A percentile compares a stretch with the other conserved stretches of the same genome.
Conservation (phyloP, 1,140 invertebrate genomes). For the Chironomus tepperi region DNA sequence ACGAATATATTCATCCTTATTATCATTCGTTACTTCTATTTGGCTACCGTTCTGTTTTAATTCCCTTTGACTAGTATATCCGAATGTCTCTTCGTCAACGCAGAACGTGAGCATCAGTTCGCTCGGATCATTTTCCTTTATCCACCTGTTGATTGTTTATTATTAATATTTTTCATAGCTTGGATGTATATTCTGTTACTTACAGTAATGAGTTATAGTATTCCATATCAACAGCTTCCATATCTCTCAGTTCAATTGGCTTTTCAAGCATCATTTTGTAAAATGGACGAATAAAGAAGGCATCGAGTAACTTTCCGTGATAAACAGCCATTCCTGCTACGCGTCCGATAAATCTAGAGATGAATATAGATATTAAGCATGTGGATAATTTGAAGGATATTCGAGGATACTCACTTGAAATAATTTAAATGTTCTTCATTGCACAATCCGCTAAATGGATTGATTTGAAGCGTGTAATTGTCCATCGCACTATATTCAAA, state of each 20-base stretch:
- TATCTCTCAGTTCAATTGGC: constrained; percentile 88
- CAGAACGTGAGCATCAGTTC: constrained; percentile 91
- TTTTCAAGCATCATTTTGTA: constrained; percentile 99
- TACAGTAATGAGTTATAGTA: constrained; percentile 97
- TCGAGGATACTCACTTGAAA: constrained; percentile 58
- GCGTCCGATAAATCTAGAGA: constrained; percentile 75
- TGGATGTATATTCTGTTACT: not conserved
- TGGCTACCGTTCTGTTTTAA: constrained; percentile 86
- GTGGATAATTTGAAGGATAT: not conserved
- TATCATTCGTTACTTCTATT: constrained; percentile 84
- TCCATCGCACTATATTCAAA: constrained; percentile 99
- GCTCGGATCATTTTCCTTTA: constrained; percentile 86
- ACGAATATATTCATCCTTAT: constrained; percentile 97
- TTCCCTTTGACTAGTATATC: constrained; percentile 85
- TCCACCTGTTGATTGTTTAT: constrained; percentile 30
- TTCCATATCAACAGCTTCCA: constrained; percentile 97
- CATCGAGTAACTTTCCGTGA: constrained; percentile 94
- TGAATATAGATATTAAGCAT: not conserved
- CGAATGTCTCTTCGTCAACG: constrained; percentile 93
- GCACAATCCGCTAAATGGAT: constrained; percentile 91
- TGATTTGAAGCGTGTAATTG: constrained; percentile 98
- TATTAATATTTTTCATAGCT: not conserved
- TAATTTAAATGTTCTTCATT: constrained; percentile 97
- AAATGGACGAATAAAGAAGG: constrained; percentile 98
- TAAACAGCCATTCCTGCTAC: constrained; percentile 98